Evolutionary conservation across 1,140 invertebrate species (phyloP), one percentile per base, ranked within the genome.

Genomic region (Amyelois transitella): DNA sequence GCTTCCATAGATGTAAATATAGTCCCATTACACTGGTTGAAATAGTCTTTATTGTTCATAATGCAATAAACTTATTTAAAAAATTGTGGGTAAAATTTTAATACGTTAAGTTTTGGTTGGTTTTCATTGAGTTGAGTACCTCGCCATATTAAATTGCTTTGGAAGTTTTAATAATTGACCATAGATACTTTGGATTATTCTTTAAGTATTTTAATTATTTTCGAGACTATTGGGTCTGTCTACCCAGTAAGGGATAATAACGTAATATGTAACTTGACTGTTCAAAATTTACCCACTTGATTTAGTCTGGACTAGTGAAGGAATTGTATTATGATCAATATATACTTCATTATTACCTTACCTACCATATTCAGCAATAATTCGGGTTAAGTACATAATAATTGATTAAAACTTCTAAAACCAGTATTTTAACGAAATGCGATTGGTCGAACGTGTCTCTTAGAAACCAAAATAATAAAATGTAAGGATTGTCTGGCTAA

Each of bases 1-100:
- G 77, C 78, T 84, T 80, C 81, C 83, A 83, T 84, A 84, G 81
- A 32, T 82, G 72, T 72, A 75, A 69, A 74, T 77, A 73, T 77
- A 75, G 75, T 71, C 69, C 77, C 71, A 70, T 70, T 70, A 78
- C 73, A 84, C 32, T 38, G 32, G 32, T 10, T 14, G 32, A 8
- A 38, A 14, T 38, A 38, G 12, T 14, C 6, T 38, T 38, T 38
- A 38, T 38, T 38, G 32, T 38, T 38, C 17, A 38, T 38, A 14
- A 38, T 38, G 25, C 25, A 28, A 28, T 12, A 38, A 14, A 14
- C n/a, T 14, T 38, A 38, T 8, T 24, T 24, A 24, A n/a, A n/a
- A n/a, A n/a, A n/a, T 66, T 67, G 67, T 69, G 54, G 32, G n/a
- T 38, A 38, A 4, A 32, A 32, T 10, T 38, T 38, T 4, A n/a